phyloP scores from a whole-genome alignment of 2,797 vertebrate species.

The Amphiprion clarkii region DNA sequence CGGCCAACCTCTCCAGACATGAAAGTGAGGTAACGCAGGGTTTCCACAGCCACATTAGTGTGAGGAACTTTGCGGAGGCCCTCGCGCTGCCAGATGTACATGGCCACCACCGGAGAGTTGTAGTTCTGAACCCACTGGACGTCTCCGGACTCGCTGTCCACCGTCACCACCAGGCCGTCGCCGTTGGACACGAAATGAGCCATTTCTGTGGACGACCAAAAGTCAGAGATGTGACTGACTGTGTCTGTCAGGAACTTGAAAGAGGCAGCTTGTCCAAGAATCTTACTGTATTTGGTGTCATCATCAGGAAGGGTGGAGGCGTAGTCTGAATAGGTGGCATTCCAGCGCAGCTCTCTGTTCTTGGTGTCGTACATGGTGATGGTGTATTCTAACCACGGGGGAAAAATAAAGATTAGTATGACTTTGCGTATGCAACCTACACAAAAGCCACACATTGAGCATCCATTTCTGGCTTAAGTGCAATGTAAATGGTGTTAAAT shows the following conservation, averaged over 20 bases:
- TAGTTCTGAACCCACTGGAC: conserved; percentile 98
- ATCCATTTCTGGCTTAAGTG: conserved; percentile 22
- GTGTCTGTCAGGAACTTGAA: not conserved
- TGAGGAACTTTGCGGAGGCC: conserved; percentile 94
- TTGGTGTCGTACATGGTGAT: conserved; percentile 99
- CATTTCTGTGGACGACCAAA: conserved; percentile 85
- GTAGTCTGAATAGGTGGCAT: conserved; percentile 98
- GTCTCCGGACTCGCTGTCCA: conserved; percentile 95
- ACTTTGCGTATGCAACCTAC: conserved; percentile 15
- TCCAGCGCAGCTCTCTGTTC: conserved; percentile 96
- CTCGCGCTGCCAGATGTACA: conserved; percentile 98
- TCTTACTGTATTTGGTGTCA: conserved; percentile 94
- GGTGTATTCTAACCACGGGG: conserved; percentile 89
- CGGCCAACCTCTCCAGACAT: conserved; percentile 97
- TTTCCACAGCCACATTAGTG: conserved; percentile 95
- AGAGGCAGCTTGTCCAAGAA: fast-evolving
- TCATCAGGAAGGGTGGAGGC: conserved; percentile 94
- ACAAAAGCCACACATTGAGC: conserved; percentile 8
- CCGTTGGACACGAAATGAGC: conserved; percentile 98
- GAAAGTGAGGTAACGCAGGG: conserved; percentile 96
- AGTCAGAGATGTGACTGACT: not conserved
- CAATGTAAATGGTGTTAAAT: conserved; percentile 21
- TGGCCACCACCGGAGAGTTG: conserved; percentile 95
- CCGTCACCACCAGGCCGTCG: conserved; percentile 96
- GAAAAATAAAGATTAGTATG: not conserved